Evolutionary conservation across 2,888 invertebrate genomes (phyloP), one percentile per base, ranked within the genome.

Genomic region (Ernsta delagoae): DNA sequence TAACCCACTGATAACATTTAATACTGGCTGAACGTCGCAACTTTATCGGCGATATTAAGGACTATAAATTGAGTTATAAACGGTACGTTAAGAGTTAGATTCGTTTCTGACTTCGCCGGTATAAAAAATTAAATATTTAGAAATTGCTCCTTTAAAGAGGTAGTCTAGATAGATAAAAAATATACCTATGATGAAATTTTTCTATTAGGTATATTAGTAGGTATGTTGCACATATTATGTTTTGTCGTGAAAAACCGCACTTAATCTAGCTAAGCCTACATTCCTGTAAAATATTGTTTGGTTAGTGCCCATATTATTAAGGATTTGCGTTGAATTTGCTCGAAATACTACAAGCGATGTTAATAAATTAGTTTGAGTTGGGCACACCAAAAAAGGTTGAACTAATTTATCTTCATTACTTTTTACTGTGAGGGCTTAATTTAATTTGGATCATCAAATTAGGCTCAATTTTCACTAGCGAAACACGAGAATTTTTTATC

Each of bases 381-480:
- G 12, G 12, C 8, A 8, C 2, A 50, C 16, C 50, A 50, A 50
- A 50, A 48, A 50, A 50, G 50, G 16, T 50, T 50, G 16, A 8
- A 50, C 50, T 50, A 50, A 50, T 50, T 50, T 50, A 16, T 50
- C 50, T 50, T 50, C 50, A 50, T 50, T 50, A 16, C 50, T 50
- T 50, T 50, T 16, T 50, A 50, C 50, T 50, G 16, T 16, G 16
- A 50, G 16, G 7, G 50, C 50, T 50, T 50, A 50, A 50, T 50
- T 16, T 16, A 16, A 50, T 50, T 50, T 50, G 16, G 50, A 50
- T 50, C 50, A 50, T 6, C 6, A 16, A 50, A 50, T 50, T 50
- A 50, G 16, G 50, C 50, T 50, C 7, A 50, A 50, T 50, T 50
- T 50, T 16, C 39, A 50, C 16, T 12, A 16, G 12, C 50, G 16